Evolutionary conservation across 2,888 invertebrate genomes (phyloP).

Genomic region (Noctua janthina): DNA sequence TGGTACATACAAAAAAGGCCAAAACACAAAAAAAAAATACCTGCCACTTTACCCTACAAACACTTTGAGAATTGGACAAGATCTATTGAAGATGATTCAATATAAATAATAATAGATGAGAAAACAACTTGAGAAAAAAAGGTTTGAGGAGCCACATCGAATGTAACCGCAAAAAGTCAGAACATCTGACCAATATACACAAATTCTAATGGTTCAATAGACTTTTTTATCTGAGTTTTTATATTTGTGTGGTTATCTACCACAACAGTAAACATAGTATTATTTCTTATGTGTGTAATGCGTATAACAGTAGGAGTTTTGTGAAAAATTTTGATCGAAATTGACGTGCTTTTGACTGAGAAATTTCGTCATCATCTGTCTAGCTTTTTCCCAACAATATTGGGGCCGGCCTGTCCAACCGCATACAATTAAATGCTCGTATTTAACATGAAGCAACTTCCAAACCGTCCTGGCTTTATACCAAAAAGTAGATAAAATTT

Average conservation of each 20-base stretch:
- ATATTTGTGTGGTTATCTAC: background rate
- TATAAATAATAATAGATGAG: constrained; percentile 4
- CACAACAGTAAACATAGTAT: background rate
- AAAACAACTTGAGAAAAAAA: background rate
- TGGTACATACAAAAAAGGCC: no score
- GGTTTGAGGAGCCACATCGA: background rate
- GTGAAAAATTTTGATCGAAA: background rate
- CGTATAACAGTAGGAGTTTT: background rate
- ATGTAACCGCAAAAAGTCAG: background rate
- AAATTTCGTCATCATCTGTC: background rate
- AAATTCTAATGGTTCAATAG: background rate
- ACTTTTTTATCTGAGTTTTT: background rate
- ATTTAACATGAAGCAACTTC: background rate
- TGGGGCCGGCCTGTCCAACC: background rate
- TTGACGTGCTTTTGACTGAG: background rate
- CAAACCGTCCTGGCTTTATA: background rate
- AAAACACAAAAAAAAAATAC: no score
- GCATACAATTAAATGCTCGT: background rate
- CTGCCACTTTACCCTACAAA: background rate
- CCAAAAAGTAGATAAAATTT: background rate
- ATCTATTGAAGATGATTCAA: background rate
- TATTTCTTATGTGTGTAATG: background rate
- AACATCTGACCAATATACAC: background rate
- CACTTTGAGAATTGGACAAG: background rate
- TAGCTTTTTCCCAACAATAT: background rate